These are phyloP conservation scores for Drosophila pectinifera DNA, from an alignment of 1,140 invertebrate species.

Conservation along the genomic window DNA sequence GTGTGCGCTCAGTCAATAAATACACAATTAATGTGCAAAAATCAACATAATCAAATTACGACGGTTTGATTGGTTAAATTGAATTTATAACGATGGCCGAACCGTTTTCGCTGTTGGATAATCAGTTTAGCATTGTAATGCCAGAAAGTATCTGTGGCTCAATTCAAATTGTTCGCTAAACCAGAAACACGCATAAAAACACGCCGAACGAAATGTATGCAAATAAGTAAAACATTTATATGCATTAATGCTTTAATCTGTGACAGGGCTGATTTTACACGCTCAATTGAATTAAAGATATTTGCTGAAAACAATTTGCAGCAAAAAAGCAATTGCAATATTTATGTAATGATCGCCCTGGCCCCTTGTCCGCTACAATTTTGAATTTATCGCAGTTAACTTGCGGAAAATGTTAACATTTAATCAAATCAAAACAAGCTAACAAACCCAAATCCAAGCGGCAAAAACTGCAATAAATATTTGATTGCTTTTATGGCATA, in stretches of 20 bases:
- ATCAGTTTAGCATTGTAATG: constrained; percentile 62
- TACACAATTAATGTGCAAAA: constrained; percentile 67
- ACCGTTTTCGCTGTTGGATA: constrained; percentile 54
- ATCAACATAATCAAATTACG: constrained; percentile 78
- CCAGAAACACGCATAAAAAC: constrained; percentile 31
- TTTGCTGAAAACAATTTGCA: constrained; percentile 45
- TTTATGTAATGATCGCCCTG: constrained; percentile 30
- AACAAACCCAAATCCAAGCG: constrained; percentile 9
- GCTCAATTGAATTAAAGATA: constrained; percentile 65
- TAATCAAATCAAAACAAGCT: constrained; percentile 69
- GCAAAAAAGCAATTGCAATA: constrained; percentile 43
- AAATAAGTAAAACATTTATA: constrained; percentile 58
- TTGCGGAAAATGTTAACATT: constrained; percentile 60
- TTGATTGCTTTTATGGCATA: constrained; percentile 39
- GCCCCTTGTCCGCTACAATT: not conserved
- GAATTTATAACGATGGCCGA: constrained; percentile 49
- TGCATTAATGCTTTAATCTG: constrained; percentile 67
- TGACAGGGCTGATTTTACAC: constrained; percentile 30
- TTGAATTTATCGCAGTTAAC: constrained; percentile 50
- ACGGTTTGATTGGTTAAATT: constrained; percentile 53
- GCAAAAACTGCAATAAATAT: constrained; percentile 52
- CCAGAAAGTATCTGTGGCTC: constrained; percentile 49
- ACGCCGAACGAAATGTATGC: constrained; percentile 23
- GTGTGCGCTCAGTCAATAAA: constrained; percentile 59
- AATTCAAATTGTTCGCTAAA: constrained; percentile 51